Evolutionary conservation across 2,797 vertebrate species (phyloP).

Genomic region (Margarornis squamiger): DNA sequence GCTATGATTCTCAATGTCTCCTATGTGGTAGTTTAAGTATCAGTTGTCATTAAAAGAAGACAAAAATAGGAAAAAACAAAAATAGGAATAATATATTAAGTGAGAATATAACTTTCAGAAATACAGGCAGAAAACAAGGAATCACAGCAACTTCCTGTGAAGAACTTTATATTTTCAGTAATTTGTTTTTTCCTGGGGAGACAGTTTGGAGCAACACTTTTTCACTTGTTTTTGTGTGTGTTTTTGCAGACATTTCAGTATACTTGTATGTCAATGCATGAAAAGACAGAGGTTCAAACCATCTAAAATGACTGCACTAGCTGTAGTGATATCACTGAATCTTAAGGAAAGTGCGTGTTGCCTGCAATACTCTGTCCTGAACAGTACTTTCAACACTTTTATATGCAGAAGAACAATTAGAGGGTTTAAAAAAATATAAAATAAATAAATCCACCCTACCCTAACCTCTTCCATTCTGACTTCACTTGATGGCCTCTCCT

Average conservation of each 20-base stretch:
- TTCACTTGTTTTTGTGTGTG: neutral
- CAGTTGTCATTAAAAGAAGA: neutral
- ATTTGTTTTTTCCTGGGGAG: neutral
- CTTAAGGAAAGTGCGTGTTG: neutral
- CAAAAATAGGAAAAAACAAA: neutral
- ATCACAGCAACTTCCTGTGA: neutral
- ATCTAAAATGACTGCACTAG: neutral
- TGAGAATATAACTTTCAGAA: neutral
- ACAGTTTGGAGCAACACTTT: neutral
- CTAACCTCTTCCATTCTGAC: neutral
- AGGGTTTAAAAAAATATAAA: neutral
- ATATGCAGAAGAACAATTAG: slow-evolving; percentile 21
- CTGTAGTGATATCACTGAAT: neutral
- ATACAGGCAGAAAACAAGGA: neutral
- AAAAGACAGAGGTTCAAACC: neutral
- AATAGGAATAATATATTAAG: neutral
- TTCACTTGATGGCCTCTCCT: neutral
- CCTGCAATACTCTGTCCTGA: neutral
- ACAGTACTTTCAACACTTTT: neutral
- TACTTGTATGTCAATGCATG: neutral
- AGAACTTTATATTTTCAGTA: neutral
- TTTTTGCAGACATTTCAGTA: neutral
- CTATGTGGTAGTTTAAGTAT: neutral
- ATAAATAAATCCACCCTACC: neutral
- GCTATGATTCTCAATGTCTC: neutral